Conservation (phyloP, 2,888 invertebrate species). For the Ecliptopera silaceata region DNA sequence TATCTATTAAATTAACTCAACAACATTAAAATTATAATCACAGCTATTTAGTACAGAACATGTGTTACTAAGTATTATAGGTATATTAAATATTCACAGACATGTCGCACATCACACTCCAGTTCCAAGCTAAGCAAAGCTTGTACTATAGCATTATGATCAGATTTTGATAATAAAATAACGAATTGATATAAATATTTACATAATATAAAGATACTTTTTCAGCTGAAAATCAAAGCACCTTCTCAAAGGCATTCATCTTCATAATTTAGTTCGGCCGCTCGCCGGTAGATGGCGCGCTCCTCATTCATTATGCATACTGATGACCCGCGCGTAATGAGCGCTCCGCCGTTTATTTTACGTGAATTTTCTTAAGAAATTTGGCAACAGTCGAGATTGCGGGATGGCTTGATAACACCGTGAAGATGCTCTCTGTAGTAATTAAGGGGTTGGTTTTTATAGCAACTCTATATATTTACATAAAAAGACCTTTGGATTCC, state of each 20-base stretch:
- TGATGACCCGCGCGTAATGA: conserved; percentile 88
- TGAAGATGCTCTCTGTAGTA: conserved; percentile 37
- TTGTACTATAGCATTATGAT: too few species aligned
- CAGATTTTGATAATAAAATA: too few species aligned
- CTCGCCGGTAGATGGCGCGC: conserved; percentile 69
- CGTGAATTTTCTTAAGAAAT: conserved; percentile 66
- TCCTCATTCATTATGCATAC: conserved; percentile 90
- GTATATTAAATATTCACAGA: too few species aligned
- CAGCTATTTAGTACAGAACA: too few species aligned
- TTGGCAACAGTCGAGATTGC: conserved; percentile 69
- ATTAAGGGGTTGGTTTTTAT: conserved; percentile 41
- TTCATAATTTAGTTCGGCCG: conserved; percentile 62
- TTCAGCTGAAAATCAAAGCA: neutral
- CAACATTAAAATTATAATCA: too few species aligned
- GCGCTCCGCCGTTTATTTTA: conserved; percentile 49
- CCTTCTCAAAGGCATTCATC: conserved; percentile 67
- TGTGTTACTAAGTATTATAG: too few species aligned
- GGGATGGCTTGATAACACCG: conserved; percentile 62
- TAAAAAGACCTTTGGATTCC: conserved; percentile 22
- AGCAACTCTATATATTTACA: conserved; percentile 34
- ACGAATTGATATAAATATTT: too few species aligned
- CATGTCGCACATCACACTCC: too few species aligned
- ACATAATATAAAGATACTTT: neutral
- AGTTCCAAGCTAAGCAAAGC: too few species aligned
- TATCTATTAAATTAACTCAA: too few species aligned